Evolutionary conservation across 2,113 vertebrate species (phyloP).

Genomic region (Oryctolagus cuniculus): DNA sequence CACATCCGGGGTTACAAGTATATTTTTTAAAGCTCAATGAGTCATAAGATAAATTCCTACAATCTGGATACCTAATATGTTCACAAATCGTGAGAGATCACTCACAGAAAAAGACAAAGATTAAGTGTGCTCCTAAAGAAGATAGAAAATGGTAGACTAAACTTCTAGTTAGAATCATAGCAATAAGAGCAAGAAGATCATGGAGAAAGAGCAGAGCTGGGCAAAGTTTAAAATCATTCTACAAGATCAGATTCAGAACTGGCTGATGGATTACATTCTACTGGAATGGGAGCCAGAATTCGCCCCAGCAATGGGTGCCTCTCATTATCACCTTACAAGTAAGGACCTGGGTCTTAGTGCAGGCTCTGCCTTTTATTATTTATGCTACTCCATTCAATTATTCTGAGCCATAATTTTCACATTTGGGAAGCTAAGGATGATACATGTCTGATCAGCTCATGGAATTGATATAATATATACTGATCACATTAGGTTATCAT

Average conservation of each 20-base stretch:
- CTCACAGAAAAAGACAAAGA: background rate
- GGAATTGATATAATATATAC: background rate
- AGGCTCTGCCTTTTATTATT: background rate
- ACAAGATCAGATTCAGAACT: background rate
- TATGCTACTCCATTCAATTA: background rate
- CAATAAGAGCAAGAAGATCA: background rate
- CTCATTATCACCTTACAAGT: background rate
- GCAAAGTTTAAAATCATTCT: background rate
- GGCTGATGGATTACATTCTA: background rate
- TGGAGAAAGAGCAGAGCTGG: background rate
- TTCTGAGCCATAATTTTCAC: background rate
- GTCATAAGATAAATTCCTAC: background rate
- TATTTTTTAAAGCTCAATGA: background rate
- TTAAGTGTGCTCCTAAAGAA: background rate
- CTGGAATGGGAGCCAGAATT: background rate
- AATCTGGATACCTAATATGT: background rate
- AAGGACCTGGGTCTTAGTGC: background rate
- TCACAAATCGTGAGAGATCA: background rate
- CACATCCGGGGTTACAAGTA: background rate
- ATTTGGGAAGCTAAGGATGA: background rate
- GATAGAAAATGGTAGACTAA: background rate
- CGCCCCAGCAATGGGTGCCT: background rate
- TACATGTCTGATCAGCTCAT: background rate
- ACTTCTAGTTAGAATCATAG: background rate
- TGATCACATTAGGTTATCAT: background rate